Evolutionary conservation across 2,113 vertebrate genomes (phyloP), one percentile per base, ranked within the genome.

Genomic region (Amia ocellicauda): DNA sequence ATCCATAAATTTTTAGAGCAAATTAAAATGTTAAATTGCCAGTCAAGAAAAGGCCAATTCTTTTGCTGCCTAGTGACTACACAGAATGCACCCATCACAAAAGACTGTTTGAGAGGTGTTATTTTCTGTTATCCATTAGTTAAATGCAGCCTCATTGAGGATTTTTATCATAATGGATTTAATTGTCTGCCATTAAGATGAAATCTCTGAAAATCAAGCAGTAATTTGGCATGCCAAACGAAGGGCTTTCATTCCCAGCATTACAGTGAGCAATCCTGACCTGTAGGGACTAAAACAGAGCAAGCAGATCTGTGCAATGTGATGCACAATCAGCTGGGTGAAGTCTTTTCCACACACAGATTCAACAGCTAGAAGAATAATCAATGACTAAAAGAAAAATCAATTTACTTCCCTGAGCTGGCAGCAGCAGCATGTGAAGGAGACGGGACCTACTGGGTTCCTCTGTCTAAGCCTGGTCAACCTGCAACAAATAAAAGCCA

Each of bases 121-220:
- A n/a, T 26, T 31, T 29, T 28, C 23, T 16, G n/a, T 56, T 22
- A 56, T 29, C 16, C 27, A 56, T 56, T 56, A 56, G 22, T 14
- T 26, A 54, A 29, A 26, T 28, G n/a, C 29, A 22, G 28, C 56
- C 56, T 58, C 56, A 58, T 40, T 41, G 8, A 14, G 56, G 40
- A 40, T 29, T 40, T 58, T 58, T 58, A 13, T 23, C 14, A 58
- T 41, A 7, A 13, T 58, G 19, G 5, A 17, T 58, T 14, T 57
- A n/a, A 57, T n/a, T 40, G 56, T 22, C 56, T 40, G 56, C 27
- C 56, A 58, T 58, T 41, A 40, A 41, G 56, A 8, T 20, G n/a
- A 58, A 58, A 27, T 28, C 56, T 41, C 7, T 55, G 23, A 13
- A 55, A 28, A 10, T 28, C 20, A 36, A 11, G 31, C 11, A 7